Conservation (phyloP, 2,113 vertebrate genomes). For the Pseudolaguvia tuberculata region DNA sequence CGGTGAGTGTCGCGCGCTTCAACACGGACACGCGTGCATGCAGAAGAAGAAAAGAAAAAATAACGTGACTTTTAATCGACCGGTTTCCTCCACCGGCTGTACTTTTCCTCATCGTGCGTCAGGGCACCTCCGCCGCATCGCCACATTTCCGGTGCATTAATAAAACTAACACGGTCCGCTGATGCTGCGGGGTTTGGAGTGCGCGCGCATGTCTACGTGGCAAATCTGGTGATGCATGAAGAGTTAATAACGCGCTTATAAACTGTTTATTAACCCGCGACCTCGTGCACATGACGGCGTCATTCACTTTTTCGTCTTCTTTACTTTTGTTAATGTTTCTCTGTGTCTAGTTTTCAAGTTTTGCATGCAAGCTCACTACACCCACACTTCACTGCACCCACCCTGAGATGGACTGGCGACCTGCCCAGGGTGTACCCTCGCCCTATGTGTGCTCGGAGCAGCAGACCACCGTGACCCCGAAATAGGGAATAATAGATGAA, state of each 20-base stretch:
- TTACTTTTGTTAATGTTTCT: not conserved
- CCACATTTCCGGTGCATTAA: not conserved
- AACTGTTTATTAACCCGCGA: not conserved
- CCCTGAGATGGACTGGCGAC: no score
- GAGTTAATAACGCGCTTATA: no score
- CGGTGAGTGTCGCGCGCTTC: constrained; percentile 74
- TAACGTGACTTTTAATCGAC: not conserved
- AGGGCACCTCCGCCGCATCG: not conserved
- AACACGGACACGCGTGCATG: not conserved
- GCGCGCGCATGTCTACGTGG: constrained; percentile 50
- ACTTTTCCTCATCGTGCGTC: not conserved
- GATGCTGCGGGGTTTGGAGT: not conserved
- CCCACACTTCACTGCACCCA: no score
- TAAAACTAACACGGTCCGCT: constrained; percentile 18
- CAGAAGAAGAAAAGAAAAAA: not conserved
- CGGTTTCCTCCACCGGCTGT: not conserved
- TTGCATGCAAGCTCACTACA: no score
- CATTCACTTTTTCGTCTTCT: not conserved
- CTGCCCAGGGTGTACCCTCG: no score
- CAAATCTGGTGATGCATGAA: not conserved
- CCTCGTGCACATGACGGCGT: not conserved
- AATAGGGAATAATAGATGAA: no score
- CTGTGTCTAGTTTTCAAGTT: not conserved
- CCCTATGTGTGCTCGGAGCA: no score
- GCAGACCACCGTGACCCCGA: no score